A percentile compares a stretch with the other conserved stretches of the same genome.
phyloP scores from a whole-genome alignment of 2,113 vertebrate species.

The Hyla sarda region DNA sequence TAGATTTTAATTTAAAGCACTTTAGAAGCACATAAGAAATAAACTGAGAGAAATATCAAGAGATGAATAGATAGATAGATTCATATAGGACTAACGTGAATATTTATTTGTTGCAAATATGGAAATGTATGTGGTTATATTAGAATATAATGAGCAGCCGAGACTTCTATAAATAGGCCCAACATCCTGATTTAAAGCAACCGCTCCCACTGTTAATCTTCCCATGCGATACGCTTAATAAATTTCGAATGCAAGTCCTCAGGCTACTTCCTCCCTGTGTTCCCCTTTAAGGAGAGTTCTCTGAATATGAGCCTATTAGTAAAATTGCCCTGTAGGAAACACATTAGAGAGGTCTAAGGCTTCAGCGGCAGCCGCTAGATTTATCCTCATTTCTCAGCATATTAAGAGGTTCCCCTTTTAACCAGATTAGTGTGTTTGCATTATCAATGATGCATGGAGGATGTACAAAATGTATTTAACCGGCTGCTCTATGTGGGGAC shows the following conservation, averaged over 20 bases:
- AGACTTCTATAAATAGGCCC: conserved; percentile 11
- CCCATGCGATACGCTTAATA: background rate
- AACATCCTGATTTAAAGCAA: conserved; percentile 18
- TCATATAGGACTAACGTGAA: background rate
- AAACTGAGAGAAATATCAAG: background rate
- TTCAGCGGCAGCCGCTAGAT: conserved; percentile 47
- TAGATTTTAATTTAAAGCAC: too few species aligned
- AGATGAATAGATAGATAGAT: background rate
- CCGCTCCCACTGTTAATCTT: conserved; percentile 24
- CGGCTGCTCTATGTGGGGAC: conserved; percentile 11
- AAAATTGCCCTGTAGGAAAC: conserved; percentile 58
- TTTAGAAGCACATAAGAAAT: too few species aligned
- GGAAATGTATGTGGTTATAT: background rate
- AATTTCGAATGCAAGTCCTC: conserved; percentile 6
- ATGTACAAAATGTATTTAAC: conserved; percentile 54
- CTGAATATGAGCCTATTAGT: conserved; percentile 52
- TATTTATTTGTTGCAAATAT: background rate
- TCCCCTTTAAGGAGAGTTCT: conserved; percentile 48
- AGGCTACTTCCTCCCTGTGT: conserved; percentile 14
- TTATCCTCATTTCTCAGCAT: conserved; percentile 53
- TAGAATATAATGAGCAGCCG: background rate
- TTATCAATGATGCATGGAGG: conserved; percentile 57
- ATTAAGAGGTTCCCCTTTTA: conserved; percentile 58
- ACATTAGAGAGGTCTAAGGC: conserved; percentile 57
- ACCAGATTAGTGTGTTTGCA: conserved; percentile 57